These are phyloP conservation scores for Erebia aethiops DNA, from an alignment of 2,888 invertebrate genomes.

Conservation along the genomic window DNA sequence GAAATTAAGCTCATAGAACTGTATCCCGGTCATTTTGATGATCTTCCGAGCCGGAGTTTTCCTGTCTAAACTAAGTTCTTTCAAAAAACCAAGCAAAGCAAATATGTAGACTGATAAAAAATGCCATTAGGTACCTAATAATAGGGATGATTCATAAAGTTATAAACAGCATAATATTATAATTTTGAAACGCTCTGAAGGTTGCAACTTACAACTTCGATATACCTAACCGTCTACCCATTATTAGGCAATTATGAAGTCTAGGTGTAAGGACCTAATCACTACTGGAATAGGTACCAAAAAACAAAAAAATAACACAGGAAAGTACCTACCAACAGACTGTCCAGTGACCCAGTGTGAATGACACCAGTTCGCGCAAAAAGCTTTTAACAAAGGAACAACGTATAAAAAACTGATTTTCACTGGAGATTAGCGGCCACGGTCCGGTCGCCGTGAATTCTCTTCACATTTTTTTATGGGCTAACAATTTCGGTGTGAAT, in stretches of 20 bases:
- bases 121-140: background rate
- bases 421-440: conserved; percentile 60
- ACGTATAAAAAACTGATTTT: conserved; percentile 63
- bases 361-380: conserved; percentile 66
- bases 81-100: background rate
- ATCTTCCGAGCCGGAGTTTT: background rate
- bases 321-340: conserved; percentile 3
- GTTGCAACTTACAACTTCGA: background rate
- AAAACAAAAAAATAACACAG: background rate
- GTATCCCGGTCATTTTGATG: background rate
- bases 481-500: conserved; percentile 38
- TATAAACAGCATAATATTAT: background rate
- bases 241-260: background rate
- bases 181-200: conserved; percentile 3
- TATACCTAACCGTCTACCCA: background rate
- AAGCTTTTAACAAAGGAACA: conserved; percentile 56
- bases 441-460: conserved; percentile 51
- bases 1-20: background rate
- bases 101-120: background rate
- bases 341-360: conserved; percentile 56
- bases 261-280: background rate
- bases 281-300: too few relatives aligned
- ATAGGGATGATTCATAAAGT: background rate
- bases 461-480: conserved; percentile 33
- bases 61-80: too few relatives aligned